phyloP scores from a whole-genome alignment of 2,888 invertebrate species.

The Lasioglossum vierecki region DNA sequence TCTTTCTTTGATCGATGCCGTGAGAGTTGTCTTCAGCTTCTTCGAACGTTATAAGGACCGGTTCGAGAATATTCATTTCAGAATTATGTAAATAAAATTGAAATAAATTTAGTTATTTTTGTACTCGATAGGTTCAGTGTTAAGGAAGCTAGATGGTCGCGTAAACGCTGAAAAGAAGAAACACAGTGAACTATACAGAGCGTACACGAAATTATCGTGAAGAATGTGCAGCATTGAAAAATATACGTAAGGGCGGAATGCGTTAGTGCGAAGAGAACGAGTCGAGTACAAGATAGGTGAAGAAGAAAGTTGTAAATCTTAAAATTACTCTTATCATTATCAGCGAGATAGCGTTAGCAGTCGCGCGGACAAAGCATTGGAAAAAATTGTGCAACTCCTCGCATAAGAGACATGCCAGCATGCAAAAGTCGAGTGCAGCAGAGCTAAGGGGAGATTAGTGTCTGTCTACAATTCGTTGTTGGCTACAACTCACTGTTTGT shows the following conservation, averaged over 20 bases:
- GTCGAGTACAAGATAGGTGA: not conserved
- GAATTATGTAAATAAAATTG: too few relatives aligned
- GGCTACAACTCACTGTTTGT: slow-evolving; percentile 81
- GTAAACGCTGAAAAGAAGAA: not conserved
- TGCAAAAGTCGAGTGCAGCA: not conserved
- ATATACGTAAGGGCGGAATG: not conserved
- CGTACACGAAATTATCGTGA: too few relatives aligned
- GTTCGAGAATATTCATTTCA: too few relatives aligned
- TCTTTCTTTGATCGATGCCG: not conserved
- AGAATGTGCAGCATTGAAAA: not conserved
- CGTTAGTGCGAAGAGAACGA: not conserved
- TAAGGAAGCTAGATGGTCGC: not conserved
- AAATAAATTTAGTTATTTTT: too few relatives aligned
- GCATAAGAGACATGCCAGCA: not conserved
- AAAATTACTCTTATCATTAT: not conserved
- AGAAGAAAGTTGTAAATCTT: not conserved
- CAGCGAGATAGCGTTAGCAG: not conserved
- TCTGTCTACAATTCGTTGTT: slow-evolving; percentile 25
- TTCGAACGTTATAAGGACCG: not conserved
- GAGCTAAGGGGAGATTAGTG: not conserved
- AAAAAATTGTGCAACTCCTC: not conserved
- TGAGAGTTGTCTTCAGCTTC: not conserved
- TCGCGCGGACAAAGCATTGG: not conserved
- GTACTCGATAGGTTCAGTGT: too few relatives aligned
- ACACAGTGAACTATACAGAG: not conserved